Conservation (phyloP, 1,140 invertebrate species). For the Coelopa frigida region DNA sequence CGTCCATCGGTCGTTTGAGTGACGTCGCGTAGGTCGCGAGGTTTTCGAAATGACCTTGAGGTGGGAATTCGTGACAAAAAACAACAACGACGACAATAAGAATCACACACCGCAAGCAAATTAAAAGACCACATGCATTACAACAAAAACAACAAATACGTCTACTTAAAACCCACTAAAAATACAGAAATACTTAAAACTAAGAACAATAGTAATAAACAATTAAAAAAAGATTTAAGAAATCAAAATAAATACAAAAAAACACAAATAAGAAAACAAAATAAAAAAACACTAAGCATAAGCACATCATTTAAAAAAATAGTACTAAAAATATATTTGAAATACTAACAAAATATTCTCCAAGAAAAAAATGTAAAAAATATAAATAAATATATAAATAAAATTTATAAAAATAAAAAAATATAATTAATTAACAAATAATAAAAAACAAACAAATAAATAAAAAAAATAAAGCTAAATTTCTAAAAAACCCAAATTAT, state of each 20-base stretch:
- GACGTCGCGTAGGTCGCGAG: no score
- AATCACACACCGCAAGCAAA: neutral
- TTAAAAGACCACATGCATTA: neutral
- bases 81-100: no score
- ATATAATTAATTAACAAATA: neutral
- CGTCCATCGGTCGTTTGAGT: no score
- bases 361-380: neutral
- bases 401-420: conserved; percentile 1
- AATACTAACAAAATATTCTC: no score
- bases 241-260: conserved; percentile 3
- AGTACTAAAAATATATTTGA: neutral
- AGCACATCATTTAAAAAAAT: neutral
- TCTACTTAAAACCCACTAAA: neutral
- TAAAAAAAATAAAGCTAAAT: neutral
- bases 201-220: neutral
- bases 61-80: no score
- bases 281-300: neutral
- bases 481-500: conserved; percentile 1
- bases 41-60: no score
- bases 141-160: neutral
- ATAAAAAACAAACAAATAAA: neutral
- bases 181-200: no score
- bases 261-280: neutral
- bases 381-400: conserved; percentile 2
- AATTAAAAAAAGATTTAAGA: conserved; percentile 3